Base-by-base conservation (phyloP, 2,113 vertebrate species). In the Cephalopterus ornatus region DNA sequence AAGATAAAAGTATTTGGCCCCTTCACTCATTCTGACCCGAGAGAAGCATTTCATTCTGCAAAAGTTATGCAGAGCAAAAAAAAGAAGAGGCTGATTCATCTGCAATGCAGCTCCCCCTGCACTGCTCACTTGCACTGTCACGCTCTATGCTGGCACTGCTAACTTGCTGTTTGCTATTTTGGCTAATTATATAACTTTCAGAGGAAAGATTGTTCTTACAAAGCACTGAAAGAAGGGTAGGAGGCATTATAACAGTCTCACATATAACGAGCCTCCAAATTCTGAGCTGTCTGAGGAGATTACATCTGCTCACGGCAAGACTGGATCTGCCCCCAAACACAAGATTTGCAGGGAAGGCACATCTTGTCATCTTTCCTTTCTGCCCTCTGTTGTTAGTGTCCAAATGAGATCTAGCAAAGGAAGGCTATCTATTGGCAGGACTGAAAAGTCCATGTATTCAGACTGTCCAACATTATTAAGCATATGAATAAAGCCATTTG, bases 51-150 rank as follows among this genome's bases (percentile, higher is more conserved):
- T 91, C 19, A 65, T 50, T 79, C 61, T 39, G n/a, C 55, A 79
- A 17, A 92, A 94, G 41, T 16, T 32, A 61, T 1, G 10, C 53
- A 70, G 41, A 68, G 49, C 0, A 0, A 28, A 46, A 65, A 72
- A 62, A 58, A 22, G 42, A 58, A 89, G 77, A 53, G 78, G 70
- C 58, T 87, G 89, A 72, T 68, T 79, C 52, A 87, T 87, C 87
- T 81, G 87, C 92, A 93, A 30, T 78, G 91, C 93, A 95, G 93
- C 80, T 97, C 77, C 70, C 42, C 68, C 86, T 58, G 35, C 86
- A 89, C 24, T 75, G 80, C 76, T 78, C 63, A 87, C 44, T 92
- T 94, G 77, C 70, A 88, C 37, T 93, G 81, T 72, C 85, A 79
- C 37, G 7, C 74, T 91, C 82, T 14, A 0, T 15, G 16, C 39